Evolutionary conservation across 2,888 invertebrate genomes (phyloP), one percentile per base, ranked within the genome.

Genomic region (Leptopilina drosophilae): DNA sequence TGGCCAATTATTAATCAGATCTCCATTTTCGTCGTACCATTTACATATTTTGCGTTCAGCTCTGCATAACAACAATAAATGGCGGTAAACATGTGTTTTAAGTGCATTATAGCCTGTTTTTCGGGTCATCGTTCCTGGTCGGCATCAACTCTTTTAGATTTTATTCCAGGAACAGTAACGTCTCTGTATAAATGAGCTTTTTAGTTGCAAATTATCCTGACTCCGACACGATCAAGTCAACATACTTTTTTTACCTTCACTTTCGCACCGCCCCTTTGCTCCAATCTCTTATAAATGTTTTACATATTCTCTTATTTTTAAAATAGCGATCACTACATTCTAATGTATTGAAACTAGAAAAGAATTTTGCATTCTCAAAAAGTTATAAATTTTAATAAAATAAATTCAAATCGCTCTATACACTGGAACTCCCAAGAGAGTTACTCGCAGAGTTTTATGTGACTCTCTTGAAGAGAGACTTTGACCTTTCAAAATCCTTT

Each of bases 51-150:
- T 67, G 75, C 64, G 75, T 77, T 82, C 78, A 83, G 78, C 80
- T 69, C 81, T 80, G 81, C 80, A 81, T 83, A 80, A 82, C 83
- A 83, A 83, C 83, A 83, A 83, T 82, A 82, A 83, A 83, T 82
- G 82, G 78, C 75, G 81, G 77, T 83, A 80, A 83, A 83, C 83
- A 82, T 81, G 79, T 83, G 83, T 83, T 81, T 82, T 80, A 77
- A 78, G 78, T 83, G 79, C 82, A 82, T 83, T 81, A 82, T 81
- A 81, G 77, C 81, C 75, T 46, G 82, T 76, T 75, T 65, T 75
- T 79, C 81, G 56, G 77, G 73, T 67, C 79, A 77, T 79, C 78
- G 65, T 46, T 75, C 46, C 20, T 49, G 49, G 53, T 69, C 69
- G 78, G 42, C 79, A 64, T 78, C 78, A 77, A 73, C 78, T 82